These are phyloP conservation scores for Pseudomyrmex concolor DNA, from an alignment of 1,140 invertebrate species.

Conservation along the genomic window DNA sequence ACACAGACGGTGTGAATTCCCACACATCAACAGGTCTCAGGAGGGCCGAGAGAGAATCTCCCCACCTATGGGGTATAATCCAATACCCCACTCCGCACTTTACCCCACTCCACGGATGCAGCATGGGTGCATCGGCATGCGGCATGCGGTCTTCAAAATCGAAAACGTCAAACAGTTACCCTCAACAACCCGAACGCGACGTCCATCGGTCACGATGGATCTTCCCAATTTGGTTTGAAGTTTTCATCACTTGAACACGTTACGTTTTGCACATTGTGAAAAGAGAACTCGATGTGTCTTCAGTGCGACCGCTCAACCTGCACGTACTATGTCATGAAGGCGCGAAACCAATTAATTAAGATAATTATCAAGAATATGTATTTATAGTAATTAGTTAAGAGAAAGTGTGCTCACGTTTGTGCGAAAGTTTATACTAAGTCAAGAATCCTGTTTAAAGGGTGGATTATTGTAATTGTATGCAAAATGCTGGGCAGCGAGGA, in stretches of 20 bases:
- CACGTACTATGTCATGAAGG: not conserved
- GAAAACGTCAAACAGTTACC: conserved; percentile 86
- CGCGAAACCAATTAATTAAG: not conserved
- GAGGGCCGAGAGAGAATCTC: conserved; percentile 74
- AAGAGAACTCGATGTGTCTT: not conserved
- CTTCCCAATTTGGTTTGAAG: conserved; percentile 15
- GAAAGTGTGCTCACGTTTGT: conserved; percentile 12
- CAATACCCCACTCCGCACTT: conserved; percentile 74
- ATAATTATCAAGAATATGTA: conserved; percentile 14
- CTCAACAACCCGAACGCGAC: conserved; percentile 73
- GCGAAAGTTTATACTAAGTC: not conserved
- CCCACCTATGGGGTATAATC: conserved; percentile 73
- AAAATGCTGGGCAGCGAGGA: conserved; percentile 85
- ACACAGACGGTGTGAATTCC: conserved; percentile 81
- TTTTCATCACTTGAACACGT: not conserved
- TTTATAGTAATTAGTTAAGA: conserved; percentile 23
- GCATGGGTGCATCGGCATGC: conserved; percentile 83
- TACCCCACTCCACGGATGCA: conserved; percentile 76
- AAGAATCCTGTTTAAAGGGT: conserved; percentile 77
- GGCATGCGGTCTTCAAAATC: conserved; percentile 84
- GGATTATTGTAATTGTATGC: conserved; percentile 79
- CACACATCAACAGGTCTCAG: conserved; percentile 85
- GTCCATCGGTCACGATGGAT: conserved; percentile 47
- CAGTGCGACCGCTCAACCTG: conserved; percentile 6
- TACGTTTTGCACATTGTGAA: not conserved